Base-by-base conservation (phyloP, 1,140 invertebrate genomes). In the Pantala flavescens region DNA sequence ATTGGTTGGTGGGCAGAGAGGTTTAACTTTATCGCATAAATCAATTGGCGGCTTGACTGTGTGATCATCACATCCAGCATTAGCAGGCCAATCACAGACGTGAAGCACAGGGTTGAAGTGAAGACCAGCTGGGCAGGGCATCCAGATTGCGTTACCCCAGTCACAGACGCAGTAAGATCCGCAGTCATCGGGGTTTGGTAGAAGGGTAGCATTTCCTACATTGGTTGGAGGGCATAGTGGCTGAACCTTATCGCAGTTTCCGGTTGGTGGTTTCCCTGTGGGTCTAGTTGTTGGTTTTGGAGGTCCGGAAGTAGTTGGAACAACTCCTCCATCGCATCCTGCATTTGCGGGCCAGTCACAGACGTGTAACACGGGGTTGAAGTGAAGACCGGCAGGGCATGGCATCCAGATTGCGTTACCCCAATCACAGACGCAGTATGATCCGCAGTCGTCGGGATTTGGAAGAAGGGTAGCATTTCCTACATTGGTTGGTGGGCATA, bases 371-470 rank as follows among this genome's bases (percentile, higher is more conserved):
- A 7, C 70, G 24, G 78, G 78, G 73, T 81, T 79, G 73, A 76
- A 77, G 21, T 76, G 73, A 3, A 77, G 73, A 0, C 75, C 75
- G 21, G 23, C 36, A 21, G 76, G 75, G 72, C 76, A 77, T 0
- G 73, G 23, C 14, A 79, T 77, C n/a, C 76, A 72, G 71, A 78
- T 75, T 1, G 80, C 76, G 24, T 55, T 75, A 36, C 78, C 78
- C 49, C 77, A 42, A 21, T 73, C 73, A 75, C 84, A 85, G 7
- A 75, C 24, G 71, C 80, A 84, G 73, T 80, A 85, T 9, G 73
- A 72, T 0, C 43, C 12, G 49, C 83, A 85, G 70, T 79, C 74
- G 0, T 75, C 21, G 14, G 78, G 76, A 28, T 77, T 2, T 43
- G 74, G 76, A 36, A 79, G 28, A 71, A 76, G 71, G 16, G 36